Conservation (phyloP, 2,797 vertebrate species). For the Alca torda region DNA sequence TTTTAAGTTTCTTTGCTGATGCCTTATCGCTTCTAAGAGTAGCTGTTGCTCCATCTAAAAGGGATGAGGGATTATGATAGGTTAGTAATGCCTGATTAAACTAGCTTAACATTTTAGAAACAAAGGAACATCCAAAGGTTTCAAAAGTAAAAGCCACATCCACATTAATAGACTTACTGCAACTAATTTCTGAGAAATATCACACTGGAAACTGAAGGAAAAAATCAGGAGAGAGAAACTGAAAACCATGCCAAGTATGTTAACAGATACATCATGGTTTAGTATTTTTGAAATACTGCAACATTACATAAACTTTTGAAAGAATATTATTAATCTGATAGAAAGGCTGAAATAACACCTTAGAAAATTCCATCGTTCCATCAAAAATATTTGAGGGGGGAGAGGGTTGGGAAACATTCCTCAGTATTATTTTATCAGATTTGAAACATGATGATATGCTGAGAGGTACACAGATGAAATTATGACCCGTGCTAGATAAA, state of each 20-base stretch:
- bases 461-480: background rate
- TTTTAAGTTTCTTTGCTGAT: background rate
- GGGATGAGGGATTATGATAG: background rate
- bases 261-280: background rate
- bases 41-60: background rate
- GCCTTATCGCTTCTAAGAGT: background rate
- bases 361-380: background rate
- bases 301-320: background rate
- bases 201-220: background rate
- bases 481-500: background rate
- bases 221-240: background rate
- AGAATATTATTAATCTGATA: background rate
- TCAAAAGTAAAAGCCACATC: background rate
- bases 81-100: background rate
- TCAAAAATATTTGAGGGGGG: background rate
- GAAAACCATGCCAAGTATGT: background rate
- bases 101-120: constrained; percentile 4
- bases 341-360: background rate
- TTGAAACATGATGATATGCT: background rate
- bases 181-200: background rate
- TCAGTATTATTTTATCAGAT: background rate
- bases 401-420: background rate
- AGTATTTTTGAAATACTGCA: background rate
- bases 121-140: background rate
- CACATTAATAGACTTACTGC: background rate